A percentile compares a stretch with the other conserved stretches of the same genome.
phyloP scores from a whole-genome alignment of 2,888 invertebrate genomes.

The Eurytoma californica region DNA sequence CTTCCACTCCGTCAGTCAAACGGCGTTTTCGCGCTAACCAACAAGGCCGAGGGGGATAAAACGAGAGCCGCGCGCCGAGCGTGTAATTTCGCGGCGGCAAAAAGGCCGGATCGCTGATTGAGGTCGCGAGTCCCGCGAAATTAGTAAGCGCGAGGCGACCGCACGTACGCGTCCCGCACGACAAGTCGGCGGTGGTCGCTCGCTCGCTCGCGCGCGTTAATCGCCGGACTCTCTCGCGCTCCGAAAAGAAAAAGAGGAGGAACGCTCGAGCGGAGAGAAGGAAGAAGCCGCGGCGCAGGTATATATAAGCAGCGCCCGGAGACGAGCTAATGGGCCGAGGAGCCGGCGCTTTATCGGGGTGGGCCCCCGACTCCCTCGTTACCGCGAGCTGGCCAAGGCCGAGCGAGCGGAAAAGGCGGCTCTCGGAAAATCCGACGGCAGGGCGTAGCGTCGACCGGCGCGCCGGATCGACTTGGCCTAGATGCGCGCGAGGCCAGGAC shows the following conservation, averaged over 20 bases:
- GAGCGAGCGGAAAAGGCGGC: background rate
- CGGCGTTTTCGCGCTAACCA: background rate
- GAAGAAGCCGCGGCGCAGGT: constrained; percentile 23
- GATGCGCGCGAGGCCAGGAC: constrained; percentile 6
- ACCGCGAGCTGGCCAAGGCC: constrained; percentile 20
- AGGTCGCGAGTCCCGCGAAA: constrained; percentile 19
- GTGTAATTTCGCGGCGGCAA: constrained; percentile 14
- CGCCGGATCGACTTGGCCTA: constrained; percentile 18
- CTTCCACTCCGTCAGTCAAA: background rate
- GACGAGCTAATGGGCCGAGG: constrained; percentile 44
- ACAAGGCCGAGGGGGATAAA: background rate
- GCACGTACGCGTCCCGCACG: background rate
- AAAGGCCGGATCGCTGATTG: constrained; percentile 19
- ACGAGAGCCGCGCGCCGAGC: background rate
- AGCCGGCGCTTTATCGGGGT: constrained; percentile 42
- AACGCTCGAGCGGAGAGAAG: background rate
- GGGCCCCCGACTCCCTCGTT: constrained; percentile 42
- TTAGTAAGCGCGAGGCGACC: constrained; percentile 22
- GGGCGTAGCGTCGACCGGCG: background rate
- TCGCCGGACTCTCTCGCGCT: constrained; percentile 21
- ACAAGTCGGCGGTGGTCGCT: background rate
- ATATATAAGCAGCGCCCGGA: constrained; percentile 31
- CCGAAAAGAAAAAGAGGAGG: background rate
- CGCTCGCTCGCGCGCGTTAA: constrained; percentile 19
- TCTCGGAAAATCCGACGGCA: background rate